A percentile compares a stretch with the other conserved stretches of the same genome.
These are phyloP conservation scores for Ceyx melanurus DNA, from an alignment of 2,113 vertebrate genomes.

Conservation along the genomic window DNA sequence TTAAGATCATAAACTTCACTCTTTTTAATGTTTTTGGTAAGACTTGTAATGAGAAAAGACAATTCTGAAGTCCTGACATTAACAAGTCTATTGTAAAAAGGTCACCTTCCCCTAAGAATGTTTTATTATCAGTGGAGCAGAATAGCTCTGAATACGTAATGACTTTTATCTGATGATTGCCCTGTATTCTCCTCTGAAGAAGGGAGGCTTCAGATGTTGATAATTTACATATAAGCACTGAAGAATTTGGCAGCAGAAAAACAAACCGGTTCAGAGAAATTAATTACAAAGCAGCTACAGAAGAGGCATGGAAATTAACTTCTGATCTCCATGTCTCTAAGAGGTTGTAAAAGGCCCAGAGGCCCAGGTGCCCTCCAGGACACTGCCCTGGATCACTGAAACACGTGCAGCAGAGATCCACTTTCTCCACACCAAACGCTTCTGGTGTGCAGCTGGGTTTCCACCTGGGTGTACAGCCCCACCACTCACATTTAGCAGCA, in stretches of 20 bases:
- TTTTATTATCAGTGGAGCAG: conserved; percentile 76
- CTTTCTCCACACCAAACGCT: not conserved
- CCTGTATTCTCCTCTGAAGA: conserved; percentile 63
- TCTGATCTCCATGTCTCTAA: not conserved
- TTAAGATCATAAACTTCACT: conserved; percentile 60
- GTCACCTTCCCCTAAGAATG: conserved; percentile 77
- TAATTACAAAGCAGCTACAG: conserved; percentile 29
- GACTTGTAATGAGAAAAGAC: conserved; percentile 58
- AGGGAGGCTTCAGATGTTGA: conserved; percentile 15
- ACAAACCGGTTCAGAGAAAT: conserved; percentile 51
- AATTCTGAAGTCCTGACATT: conserved; percentile 71
- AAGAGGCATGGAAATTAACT: conserved; percentile 3
- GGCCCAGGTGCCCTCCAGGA: not conserved
- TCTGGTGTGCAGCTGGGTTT: rapidly evolving
- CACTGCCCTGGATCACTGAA: rapidly evolving
- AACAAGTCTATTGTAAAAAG: conserved; percentile 78
- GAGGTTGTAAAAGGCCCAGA: not conserved
- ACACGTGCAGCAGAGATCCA: rapidly evolving
- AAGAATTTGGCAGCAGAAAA: conserved; percentile 46
- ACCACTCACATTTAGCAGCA: not conserved
- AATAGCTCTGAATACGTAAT: conserved; percentile 76
- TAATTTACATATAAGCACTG: conserved; percentile 41
- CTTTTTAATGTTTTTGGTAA: conserved; percentile 42
- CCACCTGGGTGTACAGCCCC: not conserved
- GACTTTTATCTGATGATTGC: conserved; percentile 73